Conservation (phyloP, 2,797 vertebrate genomes). For the Zenarchopterus dispar region DNA sequence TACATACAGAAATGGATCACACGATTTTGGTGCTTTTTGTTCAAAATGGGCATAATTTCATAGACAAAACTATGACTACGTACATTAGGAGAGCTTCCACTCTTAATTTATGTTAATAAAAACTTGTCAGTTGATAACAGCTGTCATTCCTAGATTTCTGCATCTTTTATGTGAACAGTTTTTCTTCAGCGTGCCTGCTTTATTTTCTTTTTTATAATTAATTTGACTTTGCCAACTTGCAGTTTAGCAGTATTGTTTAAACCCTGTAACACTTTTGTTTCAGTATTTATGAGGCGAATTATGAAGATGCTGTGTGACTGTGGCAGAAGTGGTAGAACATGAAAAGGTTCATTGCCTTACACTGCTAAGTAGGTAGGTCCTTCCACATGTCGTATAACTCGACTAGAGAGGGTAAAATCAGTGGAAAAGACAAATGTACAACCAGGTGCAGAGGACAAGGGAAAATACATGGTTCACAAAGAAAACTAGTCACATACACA, state of each 20-base stretch:
- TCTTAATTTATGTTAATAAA: too few relatives aligned
- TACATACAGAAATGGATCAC: not conserved
- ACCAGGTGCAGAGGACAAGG: constrained; percentile 32
- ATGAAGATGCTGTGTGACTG: constrained; percentile 38
- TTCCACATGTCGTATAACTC: constrained; percentile 45
- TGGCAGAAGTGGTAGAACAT: constrained; percentile 34
- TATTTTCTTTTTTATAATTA: constrained; percentile 17
- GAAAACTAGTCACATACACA: constrained; percentile 36
- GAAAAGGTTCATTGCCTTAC: constrained; percentile 34
- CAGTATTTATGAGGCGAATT: constrained; percentile 56
- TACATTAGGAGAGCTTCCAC: not conserved
- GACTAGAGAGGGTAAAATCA: constrained; percentile 60
- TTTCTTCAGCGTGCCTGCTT: too few relatives aligned
- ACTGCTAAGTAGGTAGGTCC: constrained; percentile 30
- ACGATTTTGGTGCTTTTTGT: not conserved
- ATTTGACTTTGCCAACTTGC: constrained; percentile 49
- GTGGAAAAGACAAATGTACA: constrained; percentile 18
- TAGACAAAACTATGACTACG: not conserved
- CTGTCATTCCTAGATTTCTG: not conserved
- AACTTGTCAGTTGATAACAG: too few relatives aligned
- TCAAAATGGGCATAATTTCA: not conserved
- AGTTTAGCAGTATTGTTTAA: constrained; percentile 64
- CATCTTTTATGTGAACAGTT: constrained; percentile 2
- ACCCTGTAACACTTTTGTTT: constrained; percentile 36
- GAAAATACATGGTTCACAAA: constrained; percentile 49